A percentile compares a stretch with the other conserved stretches of the same genome.
phyloP scores from a whole-genome alignment of 2,113 vertebrate species.

The Lepus timidus region DNA sequence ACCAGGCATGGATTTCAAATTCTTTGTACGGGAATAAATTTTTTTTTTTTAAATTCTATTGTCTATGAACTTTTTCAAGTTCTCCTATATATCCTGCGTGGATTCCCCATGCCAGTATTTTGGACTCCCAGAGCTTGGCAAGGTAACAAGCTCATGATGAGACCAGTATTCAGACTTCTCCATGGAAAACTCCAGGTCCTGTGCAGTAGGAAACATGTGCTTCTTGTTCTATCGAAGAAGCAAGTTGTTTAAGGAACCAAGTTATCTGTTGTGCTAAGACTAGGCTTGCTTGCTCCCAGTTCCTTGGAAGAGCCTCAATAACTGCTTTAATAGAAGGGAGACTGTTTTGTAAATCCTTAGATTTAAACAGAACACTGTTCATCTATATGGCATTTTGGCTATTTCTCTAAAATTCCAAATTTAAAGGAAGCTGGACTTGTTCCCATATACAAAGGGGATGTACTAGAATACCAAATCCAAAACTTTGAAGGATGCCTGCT shows the following conservation, averaged over 20 bases:
- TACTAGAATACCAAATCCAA: conserved; percentile 33
- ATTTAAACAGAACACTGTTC: conserved; percentile 34
- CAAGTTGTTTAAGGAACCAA: conserved; percentile 2
- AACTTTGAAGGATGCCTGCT: not conserved
- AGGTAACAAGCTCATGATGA: not conserved
- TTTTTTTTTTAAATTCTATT: too few species aligned
- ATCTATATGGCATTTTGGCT: conserved; percentile 40
- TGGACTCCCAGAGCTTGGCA: not conserved
- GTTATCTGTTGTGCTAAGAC: conserved; percentile 3
- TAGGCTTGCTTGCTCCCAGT: conserved; percentile 4
- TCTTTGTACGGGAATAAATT: too few species aligned
- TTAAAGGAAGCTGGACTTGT: conserved; percentile 53
- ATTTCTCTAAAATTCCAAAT: conserved; percentile 50
- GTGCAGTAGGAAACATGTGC: not conserved
- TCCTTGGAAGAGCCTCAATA: not conserved
- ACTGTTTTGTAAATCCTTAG: not conserved
- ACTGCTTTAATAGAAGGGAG: conserved; percentile 17
- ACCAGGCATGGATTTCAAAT: too few species aligned
- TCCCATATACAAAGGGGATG: conserved; percentile 34
- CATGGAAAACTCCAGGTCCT: not conserved
- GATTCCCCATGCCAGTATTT: not conserved
- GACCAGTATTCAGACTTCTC: not conserved
- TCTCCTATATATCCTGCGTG: not conserved
- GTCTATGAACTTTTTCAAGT: too few species aligned
- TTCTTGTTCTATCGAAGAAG: not conserved